These are phyloP conservation scores for Capreolus pygargus DNA, from an alignment of 2,113 vertebrate species.

Conservation along the genomic window DNA sequence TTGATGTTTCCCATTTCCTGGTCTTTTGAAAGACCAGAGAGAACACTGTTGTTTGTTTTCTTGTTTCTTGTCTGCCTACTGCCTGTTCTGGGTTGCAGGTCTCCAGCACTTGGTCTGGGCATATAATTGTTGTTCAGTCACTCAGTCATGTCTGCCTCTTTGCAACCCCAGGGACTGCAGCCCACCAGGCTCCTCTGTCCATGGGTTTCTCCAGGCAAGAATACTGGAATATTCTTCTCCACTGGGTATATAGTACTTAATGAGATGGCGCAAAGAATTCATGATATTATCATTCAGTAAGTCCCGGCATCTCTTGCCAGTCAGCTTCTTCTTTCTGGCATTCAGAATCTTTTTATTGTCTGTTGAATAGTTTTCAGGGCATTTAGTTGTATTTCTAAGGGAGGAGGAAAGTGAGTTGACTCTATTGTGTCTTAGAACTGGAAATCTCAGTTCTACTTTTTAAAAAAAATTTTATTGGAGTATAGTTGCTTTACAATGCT, in stretches of 20 bases:
- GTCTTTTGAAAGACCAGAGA: not conserved
- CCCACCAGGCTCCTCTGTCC: not conserved
- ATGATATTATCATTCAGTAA: no score
- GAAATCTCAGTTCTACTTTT: not conserved
- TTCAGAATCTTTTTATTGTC: not conserved
- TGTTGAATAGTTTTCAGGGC: not conserved
- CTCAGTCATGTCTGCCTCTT: not conserved
- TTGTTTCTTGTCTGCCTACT: not conserved
- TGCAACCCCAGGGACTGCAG: not conserved
- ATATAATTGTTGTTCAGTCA: not conserved
- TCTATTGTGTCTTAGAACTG: not conserved
- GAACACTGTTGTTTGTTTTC: not conserved
- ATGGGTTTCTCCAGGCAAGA: not conserved
- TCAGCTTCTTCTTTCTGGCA: not conserved
- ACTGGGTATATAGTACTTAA: no score
- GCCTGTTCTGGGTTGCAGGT: not conserved
- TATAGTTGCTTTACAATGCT: not conserved
- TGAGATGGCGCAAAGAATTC: not conserved
- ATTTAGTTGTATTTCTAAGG: not conserved
- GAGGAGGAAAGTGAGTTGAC: not conserved
- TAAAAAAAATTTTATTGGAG: not conserved
- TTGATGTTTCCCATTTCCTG: not conserved
- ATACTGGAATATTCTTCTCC: not conserved
- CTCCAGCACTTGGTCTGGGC: no score
- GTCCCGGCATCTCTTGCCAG: not conserved